A percentile compares a stretch with the other conserved stretches of the same genome.
Conservation (phyloP, 2,888 invertebrate genomes). For the Macrophya alboannulata region DNA sequence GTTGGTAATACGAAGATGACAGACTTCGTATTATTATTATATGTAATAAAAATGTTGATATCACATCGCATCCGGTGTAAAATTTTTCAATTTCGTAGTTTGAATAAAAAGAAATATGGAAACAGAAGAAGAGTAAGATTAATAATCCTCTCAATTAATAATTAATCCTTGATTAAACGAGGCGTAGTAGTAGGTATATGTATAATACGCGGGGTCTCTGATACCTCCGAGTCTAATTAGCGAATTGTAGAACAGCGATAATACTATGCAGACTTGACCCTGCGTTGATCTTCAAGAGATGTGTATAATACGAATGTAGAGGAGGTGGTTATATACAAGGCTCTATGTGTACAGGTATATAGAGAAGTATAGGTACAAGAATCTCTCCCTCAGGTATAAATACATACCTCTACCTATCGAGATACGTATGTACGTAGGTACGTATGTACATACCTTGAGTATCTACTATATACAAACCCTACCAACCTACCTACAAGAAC, state of each 20-base stretch:
- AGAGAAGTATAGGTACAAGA: not conserved
- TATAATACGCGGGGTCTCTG: not conserved
- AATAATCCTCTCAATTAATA: constrained; percentile 36
- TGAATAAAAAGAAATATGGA: not conserved
- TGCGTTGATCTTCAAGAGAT: constrained; percentile 36
- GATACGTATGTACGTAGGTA: not conserved
- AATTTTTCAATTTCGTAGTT: not conserved
- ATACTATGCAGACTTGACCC: constrained; percentile 43
- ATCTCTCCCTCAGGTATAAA: constrained; percentile 14
- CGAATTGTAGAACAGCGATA: constrained; percentile 45
- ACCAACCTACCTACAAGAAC: not conserved
- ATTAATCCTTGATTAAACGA: constrained; percentile 35
- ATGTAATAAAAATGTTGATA: not conserved
- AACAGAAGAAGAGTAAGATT: not conserved
- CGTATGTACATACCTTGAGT: not conserved
- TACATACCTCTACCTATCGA: not conserved
- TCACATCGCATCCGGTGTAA: not conserved
- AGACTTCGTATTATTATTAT: not conserved
- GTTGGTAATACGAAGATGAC: not conserved
- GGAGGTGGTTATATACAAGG: not conserved
- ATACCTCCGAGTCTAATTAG: constrained; percentile 46
- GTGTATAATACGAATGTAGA: constrained; percentile 29
- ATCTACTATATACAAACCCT: constrained; percentile 23
- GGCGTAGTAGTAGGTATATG: not conserved
- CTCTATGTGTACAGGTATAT: constrained; percentile 5